Percentiles rank a stretch among this genome's conserved stretches.
phyloP scores from a whole-genome alignment of 2,797 vertebrate genomes.

The Tiaroga cobitis region DNA sequence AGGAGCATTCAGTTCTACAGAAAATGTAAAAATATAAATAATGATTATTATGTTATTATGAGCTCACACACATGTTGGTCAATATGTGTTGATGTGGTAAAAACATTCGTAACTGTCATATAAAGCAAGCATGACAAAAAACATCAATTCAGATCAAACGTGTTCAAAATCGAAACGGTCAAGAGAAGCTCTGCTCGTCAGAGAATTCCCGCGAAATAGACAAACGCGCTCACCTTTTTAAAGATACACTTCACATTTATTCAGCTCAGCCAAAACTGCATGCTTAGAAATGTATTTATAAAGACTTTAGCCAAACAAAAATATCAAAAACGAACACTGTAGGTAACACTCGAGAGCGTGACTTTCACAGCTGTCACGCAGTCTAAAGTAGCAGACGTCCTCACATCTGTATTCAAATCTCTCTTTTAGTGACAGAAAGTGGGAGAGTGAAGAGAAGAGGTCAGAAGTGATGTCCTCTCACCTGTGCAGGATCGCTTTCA shows the following conservation, averaged over 20 bases:
- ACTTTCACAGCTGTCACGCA: background rate
- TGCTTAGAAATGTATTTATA: background rate
- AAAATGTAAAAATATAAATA: background rate
- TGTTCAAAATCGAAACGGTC: background rate
- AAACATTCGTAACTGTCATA: background rate
- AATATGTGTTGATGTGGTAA: background rate
- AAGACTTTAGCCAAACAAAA: background rate
- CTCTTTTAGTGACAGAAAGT: background rate
- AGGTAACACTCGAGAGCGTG: background rate
- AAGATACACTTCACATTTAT: background rate
- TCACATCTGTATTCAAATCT: background rate
- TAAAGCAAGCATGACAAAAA: background rate
- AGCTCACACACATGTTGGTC: background rate
- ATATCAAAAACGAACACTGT: background rate
- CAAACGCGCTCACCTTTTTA: slow-evolving; percentile 21
- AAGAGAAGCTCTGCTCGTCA: too few relatives aligned
- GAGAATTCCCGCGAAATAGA: background rate
- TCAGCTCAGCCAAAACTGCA: background rate
- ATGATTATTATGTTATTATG: background rate
- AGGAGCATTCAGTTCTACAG: too few relatives aligned
- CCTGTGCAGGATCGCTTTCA: slow-evolving; percentile 59
- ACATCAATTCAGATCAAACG: background rate
- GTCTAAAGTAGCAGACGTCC: background rate
- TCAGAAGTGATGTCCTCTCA: slow-evolving; percentile 41
- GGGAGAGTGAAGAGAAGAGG: background rate